Percentiles rank a stretch among this genome's conserved stretches.
Evolutionary conservation across 2,797 vertebrate species (phyloP).

Genomic region (Microhierax caerulescens): DNA sequence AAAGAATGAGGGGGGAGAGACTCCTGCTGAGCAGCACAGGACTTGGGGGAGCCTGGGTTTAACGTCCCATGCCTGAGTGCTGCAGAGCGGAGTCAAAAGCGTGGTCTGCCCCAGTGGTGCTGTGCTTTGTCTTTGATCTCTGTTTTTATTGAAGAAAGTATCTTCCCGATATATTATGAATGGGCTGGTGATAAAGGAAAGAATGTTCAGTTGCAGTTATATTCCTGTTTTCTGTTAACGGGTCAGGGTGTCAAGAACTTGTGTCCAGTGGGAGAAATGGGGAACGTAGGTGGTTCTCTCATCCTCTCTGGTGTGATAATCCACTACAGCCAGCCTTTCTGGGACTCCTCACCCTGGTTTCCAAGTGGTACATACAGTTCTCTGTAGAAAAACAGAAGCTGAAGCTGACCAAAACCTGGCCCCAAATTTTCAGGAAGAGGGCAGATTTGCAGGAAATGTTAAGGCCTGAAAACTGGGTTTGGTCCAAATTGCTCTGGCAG

Average conservation of each 20-base stretch:
- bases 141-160: not conserved
- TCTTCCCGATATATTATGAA: not conserved
- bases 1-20: not conserved
- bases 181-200: not conserved
- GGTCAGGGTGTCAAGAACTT: not conserved
- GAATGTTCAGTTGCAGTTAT: not conserved
- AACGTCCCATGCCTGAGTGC: not conserved
- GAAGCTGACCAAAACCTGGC: not conserved
- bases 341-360: not conserved
- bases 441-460: constrained; percentile 28
- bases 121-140: not conserved
- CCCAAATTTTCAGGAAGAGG: not conserved
- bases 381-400: not conserved
- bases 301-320: not conserved
- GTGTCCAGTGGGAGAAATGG: not conserved
- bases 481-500: constrained; percentile 55
- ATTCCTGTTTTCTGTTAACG: not conserved
- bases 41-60: not conserved
- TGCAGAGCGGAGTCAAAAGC: not conserved
- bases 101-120: rapidly evolving
- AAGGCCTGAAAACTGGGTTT: not conserved
- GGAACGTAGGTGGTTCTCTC: not conserved
- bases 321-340: not conserved
- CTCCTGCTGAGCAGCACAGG: not conserved
- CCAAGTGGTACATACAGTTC: not conserved